These are phyloP conservation scores for Ichneumoninae sp. DNA, from an alignment of 2,888 invertebrate genomes.

Conservation along the genomic window DNA sequence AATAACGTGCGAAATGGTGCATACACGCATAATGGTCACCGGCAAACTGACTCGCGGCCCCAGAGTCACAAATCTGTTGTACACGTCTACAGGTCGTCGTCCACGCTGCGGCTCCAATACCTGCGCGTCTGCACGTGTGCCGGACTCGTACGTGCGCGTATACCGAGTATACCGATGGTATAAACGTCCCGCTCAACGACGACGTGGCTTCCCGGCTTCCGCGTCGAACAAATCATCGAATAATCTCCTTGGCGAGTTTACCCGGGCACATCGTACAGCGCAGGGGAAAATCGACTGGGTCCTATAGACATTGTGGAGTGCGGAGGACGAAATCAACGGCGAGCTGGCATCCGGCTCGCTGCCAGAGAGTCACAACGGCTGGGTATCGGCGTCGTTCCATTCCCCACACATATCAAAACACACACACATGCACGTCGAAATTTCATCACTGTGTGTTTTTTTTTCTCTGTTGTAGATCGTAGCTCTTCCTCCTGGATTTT, in stretches of 20 bases:
- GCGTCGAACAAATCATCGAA: slow-evolving; percentile 67
- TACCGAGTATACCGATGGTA: slow-evolving; percentile 11
- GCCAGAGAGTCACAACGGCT: slow-evolving; percentile 18
- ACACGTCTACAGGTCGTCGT: slow-evolving; percentile 26
- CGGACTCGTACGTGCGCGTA: background rate
- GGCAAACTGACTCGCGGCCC: slow-evolving; percentile 57
- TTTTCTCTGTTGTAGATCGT: background rate
- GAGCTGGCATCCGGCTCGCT: slow-evolving; percentile 41
- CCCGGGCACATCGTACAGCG: slow-evolving; percentile 39
- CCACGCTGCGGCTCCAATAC: background rate
- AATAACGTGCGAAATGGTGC: slow-evolving; percentile 62
- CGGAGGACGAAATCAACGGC: slow-evolving; percentile 38
- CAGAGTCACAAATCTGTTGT: slow-evolving; percentile 59
- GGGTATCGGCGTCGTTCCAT: background rate
- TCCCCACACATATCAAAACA: slow-evolving; percentile 15
- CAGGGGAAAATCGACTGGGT: slow-evolving; percentile 56
- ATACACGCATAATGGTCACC: slow-evolving; percentile 52
- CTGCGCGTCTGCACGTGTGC: background rate
- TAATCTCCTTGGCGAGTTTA: slow-evolving; percentile 67
- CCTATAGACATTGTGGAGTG: slow-evolving; percentile 55
- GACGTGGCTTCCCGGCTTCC: slow-evolving; percentile 51
- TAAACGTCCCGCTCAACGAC: slow-evolving; percentile 46
- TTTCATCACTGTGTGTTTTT: background rate
- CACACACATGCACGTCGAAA: background rate
- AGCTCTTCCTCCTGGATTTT: slow-evolving; percentile 36